Base-by-base conservation (phyloP, 2,888 invertebrate species). In the Platynereis dumerilii region DNA sequence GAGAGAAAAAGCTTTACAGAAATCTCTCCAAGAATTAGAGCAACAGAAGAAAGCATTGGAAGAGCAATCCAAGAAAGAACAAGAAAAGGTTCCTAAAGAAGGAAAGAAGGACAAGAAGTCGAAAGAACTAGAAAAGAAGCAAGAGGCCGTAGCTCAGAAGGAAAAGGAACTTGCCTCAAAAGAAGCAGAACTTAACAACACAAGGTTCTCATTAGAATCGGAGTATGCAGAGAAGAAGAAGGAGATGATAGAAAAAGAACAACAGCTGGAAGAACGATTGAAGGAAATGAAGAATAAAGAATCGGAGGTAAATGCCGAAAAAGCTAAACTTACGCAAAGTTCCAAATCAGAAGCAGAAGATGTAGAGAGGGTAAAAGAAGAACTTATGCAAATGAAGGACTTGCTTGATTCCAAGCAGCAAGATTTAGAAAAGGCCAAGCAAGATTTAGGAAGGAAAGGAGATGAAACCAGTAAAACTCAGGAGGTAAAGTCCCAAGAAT, bases 101-200 rank as follows among this genome's bases (percentile, higher is more conserved):
- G 20, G 24, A 22, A 52, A 48, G 60, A 29, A 60, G 29, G 48
- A 52, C 53, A 60, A 52, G 52, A 24, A 15, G 28, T 22, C 48
- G 3, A 34, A 27, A 15, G 34, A n/a, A 29, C 52, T 60, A 17
- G 48, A 52, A 29, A 53, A 52, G 20, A 29, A 60, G 24, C 17
- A 52, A 12, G 28, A 17, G 24, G 28, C 52, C 17, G 15, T 52
- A 28, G 29, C 48, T 15, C 10, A n/a, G 5, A 22, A 60, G 22
- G 20, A 52, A 20, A 28, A 29, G n/a, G 52, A 60, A 22, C 26
- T 60, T 5, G 60, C 26, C 12, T 10, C 2, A 22, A 34, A 34
- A 12, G 34, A 34, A 34, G 34, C 34, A 7, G 34, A 34, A 34
- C 5, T 34, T 34, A 34, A 12, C 34, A 34, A 34, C 12, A 34